These are phyloP conservation scores for Caretta caretta DNA, from an alignment of 2,113 vertebrate species.

Conservation along the genomic window DNA sequence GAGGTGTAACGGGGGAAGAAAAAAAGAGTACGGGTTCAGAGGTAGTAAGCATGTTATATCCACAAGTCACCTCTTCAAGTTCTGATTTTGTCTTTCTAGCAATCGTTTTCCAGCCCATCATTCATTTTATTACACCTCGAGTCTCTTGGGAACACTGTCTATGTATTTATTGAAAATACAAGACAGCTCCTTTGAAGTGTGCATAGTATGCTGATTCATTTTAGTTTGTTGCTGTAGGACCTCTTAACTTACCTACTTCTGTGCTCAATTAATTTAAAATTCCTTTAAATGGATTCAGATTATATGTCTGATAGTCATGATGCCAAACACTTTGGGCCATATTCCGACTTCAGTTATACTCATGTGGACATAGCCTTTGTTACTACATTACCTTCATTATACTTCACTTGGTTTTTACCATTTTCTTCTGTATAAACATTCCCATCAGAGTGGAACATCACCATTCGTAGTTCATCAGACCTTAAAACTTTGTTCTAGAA, in stretches of 20 bases:
- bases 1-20: not conserved
- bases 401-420: not conserved
- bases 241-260: not conserved
- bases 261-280: not conserved
- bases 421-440: not conserved
- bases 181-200: not conserved
- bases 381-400: fast-evolving
- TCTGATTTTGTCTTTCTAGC: not conserved
- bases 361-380: fast-evolving
- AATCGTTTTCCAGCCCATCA: not conserved
- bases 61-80: not conserved
- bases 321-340: not conserved
- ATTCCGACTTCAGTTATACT: not conserved
- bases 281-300: not conserved
- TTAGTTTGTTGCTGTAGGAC: not conserved
- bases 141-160: not conserved
- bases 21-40: not conserved
- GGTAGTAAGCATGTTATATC: not conserved
- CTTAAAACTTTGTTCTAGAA: not conserved
- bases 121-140: not conserved
- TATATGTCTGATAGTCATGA: not conserved
- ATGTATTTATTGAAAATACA: not conserved
- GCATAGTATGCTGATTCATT: not conserved
- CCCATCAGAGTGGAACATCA: not conserved
- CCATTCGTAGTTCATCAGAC: not conserved